A percentile compares a stretch with the other conserved stretches of the same genome.
Conservation (phyloP, 2,113 vertebrate species). For the Actenoides lindsayi region DNA sequence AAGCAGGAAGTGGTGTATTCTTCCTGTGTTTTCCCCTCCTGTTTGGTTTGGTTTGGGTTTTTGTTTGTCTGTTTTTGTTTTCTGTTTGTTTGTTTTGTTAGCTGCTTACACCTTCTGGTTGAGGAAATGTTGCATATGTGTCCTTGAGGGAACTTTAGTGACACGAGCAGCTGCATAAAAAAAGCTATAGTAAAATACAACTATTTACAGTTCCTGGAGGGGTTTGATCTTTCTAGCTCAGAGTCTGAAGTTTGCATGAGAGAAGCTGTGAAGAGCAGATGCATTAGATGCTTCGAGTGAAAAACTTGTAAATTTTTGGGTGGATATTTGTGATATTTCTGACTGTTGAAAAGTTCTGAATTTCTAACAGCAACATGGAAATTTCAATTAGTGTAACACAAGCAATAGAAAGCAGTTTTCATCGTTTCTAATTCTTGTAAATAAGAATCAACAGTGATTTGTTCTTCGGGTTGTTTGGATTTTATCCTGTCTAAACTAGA, state of each 20-base stretch:
- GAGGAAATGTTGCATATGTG: background rate
- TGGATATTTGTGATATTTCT: background rate
- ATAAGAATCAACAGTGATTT: background rate
- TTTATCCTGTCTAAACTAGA: slow-evolving; percentile 15
- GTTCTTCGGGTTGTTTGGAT: slow-evolving; percentile 1
- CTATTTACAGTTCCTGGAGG: background rate
- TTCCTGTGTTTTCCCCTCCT: background rate
- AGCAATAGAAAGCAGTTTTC: slow-evolving; percentile 15
- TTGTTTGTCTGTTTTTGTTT: background rate
- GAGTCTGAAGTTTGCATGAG: background rate
- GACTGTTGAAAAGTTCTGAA: background rate
- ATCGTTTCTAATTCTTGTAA: background rate
- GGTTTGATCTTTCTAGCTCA: background rate
- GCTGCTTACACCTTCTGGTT: fast-evolving
- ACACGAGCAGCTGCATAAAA: background rate
- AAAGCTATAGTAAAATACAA: background rate
- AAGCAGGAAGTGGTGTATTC: background rate
- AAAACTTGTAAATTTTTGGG: background rate
- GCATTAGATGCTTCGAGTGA: background rate
- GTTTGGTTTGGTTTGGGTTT: no score
- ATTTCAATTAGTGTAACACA: background rate
- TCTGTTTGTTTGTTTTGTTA: background rate
- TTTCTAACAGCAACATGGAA: slow-evolving; percentile 12
- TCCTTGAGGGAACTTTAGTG: background rate
- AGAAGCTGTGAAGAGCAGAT: background rate